Evolutionary conservation across 2,888 invertebrate species (phyloP).

Genomic region (Actias luna): DNA sequence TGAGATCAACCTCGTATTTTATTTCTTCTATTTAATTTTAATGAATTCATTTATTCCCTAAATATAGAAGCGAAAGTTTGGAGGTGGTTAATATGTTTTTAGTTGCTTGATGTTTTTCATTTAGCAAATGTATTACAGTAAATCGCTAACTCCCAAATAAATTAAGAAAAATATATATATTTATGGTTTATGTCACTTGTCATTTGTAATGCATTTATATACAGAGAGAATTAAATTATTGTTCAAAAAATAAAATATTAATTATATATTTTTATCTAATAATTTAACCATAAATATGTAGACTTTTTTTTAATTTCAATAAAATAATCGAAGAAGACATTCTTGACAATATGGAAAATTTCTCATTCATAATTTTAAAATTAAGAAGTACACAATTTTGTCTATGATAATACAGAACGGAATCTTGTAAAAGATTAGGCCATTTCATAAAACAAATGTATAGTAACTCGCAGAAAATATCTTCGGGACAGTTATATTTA

Average conservation of each 20-base stretch:
- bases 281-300: neutral
- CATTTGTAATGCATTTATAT: no score
- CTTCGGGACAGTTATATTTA: slow-evolving; percentile 81
- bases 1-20: neutral
- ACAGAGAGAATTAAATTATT: neutral
- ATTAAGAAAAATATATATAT: no score
- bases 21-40: neutral
- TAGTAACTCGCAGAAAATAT: slow-evolving; percentile 82
- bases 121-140: no score
- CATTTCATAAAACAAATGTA: slow-evolving; percentile 83
- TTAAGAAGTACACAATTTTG: slow-evolving; percentile 70
- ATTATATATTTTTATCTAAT: no score
- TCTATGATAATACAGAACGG: slow-evolving; percentile 81
- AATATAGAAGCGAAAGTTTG: neutral
- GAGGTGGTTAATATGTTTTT: neutral
- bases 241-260: neutral
- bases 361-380: slow-evolving; percentile 60
- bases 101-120: no score
- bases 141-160: no score
- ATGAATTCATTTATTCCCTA: neutral
- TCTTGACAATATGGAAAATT: slow-evolving; percentile 58
- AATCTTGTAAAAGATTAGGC: slow-evolving; percentile 83
- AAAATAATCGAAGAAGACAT: slow-evolving; percentile 34
- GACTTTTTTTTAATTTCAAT: neutral
- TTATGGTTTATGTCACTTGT: no score